Base-by-base conservation (phyloP, 2,888 invertebrate species). In the Trichogramma dendrolimi region DNA sequence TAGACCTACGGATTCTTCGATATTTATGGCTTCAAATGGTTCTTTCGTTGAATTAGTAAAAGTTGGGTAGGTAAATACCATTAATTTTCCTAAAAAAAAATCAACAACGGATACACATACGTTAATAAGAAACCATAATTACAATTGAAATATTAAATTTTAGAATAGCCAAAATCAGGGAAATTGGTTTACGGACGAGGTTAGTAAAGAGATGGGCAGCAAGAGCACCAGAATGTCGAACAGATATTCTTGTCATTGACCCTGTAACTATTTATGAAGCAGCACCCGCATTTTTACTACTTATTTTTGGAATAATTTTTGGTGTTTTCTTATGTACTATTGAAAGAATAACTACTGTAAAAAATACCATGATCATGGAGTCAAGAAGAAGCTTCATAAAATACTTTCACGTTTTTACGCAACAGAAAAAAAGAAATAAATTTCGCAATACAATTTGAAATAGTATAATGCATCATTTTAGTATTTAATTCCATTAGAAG, bases 231-330 rank as follows among this genome's bases (percentile, higher is more conserved):
- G 70, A 72, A 27, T 77, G 77, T 27, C 60, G 72, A 48, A 67
- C 69, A 7, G 68, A 69, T 4, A 68, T 72, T 11, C 63, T 71
- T 4, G 71, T 70, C 4, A 69, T 74, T n/a, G 70, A 73, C 60
- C 73, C 73, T 6, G 70, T 77, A 41, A 70, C 71, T 1, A 71
- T 77, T 52, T 72, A 70, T 43, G 75, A 77, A 62, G 70, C 73
- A 5, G 73, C 73, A 4, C 72, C 76, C 0, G 72, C 73, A 40
- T 62, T 76, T 10, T 66, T 75, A 47, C 52, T 76, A 8, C 63
- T 72, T 7, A 51, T 67, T 3, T 58, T 69, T 4, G 77, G 76
- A 2, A 58, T 68, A 4, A 0, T 70, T 0, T 5, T 72, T 1
- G 71, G 73, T 4, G n/a, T 67, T 6, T 8, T 56, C 0, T 71